phyloP scores from a whole-genome alignment of 2,797 vertebrate species.

The Pachyuromys duprasi region DNA sequence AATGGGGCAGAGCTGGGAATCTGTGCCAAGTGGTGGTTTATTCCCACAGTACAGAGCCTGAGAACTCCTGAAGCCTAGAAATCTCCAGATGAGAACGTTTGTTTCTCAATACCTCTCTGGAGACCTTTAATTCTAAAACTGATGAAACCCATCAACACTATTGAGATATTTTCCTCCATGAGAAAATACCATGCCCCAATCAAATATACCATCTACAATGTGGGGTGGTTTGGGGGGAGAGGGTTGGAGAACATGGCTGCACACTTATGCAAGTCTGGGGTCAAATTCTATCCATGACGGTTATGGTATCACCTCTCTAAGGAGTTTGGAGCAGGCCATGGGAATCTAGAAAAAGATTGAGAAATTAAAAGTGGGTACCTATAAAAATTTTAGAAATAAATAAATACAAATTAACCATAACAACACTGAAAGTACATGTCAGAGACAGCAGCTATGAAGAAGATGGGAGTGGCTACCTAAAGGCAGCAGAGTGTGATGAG shows the following conservation, averaged over 20 bases:
- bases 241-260: background rate
- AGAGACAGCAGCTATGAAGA: background rate
- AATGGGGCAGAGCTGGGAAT: background rate
- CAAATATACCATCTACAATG: background rate
- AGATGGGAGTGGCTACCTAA: background rate
- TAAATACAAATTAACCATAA: background rate
- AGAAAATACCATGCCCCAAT: background rate
- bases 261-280: background rate
- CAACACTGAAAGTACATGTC: background rate
- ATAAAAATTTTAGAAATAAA: background rate
- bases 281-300: background rate
- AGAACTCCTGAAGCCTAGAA: background rate
- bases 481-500: background rate
- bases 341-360: background rate
- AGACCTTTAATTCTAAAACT: background rate
- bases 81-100: background rate
- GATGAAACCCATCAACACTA: background rate
- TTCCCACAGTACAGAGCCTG: background rate
- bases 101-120: background rate
- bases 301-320: background rate
- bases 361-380: background rate
- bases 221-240: background rate
- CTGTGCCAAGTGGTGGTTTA: background rate
- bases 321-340: background rate
- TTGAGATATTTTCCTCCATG: background rate